Conservation (phyloP, 2,797 vertebrate genomes). For the Acanthiza pusilla region DNA sequence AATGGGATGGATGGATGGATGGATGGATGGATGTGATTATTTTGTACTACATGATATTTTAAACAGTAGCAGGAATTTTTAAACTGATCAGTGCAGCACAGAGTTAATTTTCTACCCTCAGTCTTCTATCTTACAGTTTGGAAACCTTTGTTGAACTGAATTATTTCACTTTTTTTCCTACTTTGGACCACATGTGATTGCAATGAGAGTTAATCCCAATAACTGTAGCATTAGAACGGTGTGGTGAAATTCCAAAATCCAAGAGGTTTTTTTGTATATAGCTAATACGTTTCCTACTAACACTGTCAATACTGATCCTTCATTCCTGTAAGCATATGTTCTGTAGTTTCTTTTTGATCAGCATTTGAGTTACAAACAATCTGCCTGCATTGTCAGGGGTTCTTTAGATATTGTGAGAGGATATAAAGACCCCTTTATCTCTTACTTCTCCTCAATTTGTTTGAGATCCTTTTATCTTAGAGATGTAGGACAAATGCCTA, state of each 20-base stretch:
- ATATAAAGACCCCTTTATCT: neutral
- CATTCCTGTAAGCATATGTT: neutral
- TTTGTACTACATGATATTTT: neutral
- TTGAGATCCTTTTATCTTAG: neutral
- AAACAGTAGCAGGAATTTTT: neutral
- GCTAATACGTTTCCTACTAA: neutral
- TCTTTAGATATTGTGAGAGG: neutral
- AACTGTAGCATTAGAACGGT: neutral
- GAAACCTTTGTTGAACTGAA: neutral
- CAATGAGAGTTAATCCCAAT: neutral
- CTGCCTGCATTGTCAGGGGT: neutral
- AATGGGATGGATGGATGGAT: neutral
- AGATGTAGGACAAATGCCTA: neutral
- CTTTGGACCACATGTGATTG: neutral
- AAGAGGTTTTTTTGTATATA: neutral
- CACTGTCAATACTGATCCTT: neutral
- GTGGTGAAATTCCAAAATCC: neutral
- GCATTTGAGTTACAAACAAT: neutral
- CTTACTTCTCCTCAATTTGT: neutral
- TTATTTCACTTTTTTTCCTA: neutral
- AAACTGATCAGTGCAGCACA: neutral
- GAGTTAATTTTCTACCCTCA: neutral
- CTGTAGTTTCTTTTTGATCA: conserved; percentile 18
- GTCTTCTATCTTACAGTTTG: neutral
- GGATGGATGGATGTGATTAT: neutral